These are phyloP conservation scores for Hippocampus barbouri DNA, from an alignment of 2,113 vertebrate genomes.

Conservation along the genomic window DNA sequence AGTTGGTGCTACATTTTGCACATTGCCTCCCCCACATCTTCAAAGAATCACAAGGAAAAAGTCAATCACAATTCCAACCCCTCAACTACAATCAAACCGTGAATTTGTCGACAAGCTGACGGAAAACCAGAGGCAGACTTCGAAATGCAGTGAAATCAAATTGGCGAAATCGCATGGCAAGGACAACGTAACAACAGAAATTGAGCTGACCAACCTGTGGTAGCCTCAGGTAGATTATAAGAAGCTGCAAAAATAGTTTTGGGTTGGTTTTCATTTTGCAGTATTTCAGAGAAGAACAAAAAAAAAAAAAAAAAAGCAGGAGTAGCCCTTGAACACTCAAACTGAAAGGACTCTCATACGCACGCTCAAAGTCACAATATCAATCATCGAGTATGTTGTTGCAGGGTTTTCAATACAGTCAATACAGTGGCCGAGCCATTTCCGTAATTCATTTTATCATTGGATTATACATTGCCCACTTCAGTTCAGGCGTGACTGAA, in stretches of 20 bases:
- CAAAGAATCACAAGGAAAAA: constrained; percentile 22
- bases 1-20: constrained; percentile 11
- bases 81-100: constrained; percentile 17
- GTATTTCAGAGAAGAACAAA: not conserved
- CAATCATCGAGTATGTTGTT: constrained; percentile 15
- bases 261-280: constrained; percentile 31
- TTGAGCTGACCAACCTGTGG: constrained; percentile 24
- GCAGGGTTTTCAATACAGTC: not conserved
- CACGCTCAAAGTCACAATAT: constrained; percentile 5
- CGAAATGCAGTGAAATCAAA: constrained; percentile 25
- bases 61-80: constrained; percentile 17
- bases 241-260: constrained; percentile 7
- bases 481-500: not conserved
- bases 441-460: not conserved
- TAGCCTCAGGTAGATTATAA: constrained; percentile 5
- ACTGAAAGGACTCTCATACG: not conserved
- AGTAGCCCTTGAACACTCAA: not conserved
- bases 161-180: constrained; percentile 6
- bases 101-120: constrained; percentile 8
- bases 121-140: not conserved
- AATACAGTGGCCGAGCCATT: not conserved
- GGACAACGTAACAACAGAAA: constrained; percentile 10
- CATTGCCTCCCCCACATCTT: constrained; percentile 9
- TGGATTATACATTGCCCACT: not conserved
- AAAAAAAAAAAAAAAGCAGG: not conserved